These are phyloP conservation scores for Trachelus stipa DNA, from an alignment of 2,888 invertebrate genomes.

Conservation along the genomic window DNA sequence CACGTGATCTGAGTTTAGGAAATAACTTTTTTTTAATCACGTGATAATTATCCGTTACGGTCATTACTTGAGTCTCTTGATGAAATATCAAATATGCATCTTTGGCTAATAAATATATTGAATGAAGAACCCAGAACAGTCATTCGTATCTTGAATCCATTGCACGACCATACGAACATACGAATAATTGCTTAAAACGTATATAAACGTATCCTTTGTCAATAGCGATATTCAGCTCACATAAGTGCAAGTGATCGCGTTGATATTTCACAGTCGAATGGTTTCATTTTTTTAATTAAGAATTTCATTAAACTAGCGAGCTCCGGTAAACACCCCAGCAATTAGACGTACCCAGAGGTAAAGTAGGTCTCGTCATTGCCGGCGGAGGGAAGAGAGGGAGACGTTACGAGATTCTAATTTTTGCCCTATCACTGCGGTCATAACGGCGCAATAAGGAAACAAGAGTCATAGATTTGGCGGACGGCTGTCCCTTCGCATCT, in stretches of 20 bases:
- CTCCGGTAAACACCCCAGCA: background rate
- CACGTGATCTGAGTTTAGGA: no score
- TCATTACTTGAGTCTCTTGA: no score
- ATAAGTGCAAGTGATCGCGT: background rate
- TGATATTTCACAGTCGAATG: background rate
- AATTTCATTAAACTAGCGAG: background rate
- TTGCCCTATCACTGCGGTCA: background rate
- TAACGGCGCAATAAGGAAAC: slow-evolving; percentile 7
- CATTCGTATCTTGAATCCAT: no score
- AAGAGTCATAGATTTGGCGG: background rate
- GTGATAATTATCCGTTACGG: no score
- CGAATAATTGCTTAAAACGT: background rate
- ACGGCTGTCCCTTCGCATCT: background rate
- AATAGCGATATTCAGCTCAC: background rate
- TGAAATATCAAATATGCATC: no score
- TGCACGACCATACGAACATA: background rate
- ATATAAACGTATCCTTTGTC: background rate
- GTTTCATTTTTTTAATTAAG: background rate
- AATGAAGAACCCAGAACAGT: no score
- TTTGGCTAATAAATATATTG: no score
- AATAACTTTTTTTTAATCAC: no score
- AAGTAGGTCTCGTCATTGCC: background rate
- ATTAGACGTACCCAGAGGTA: background rate
- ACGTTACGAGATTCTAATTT: background rate
- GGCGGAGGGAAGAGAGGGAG: background rate